Evolutionary conservation across 2,113 vertebrate species (phyloP).

Genomic region (Labeo rohita): DNA sequence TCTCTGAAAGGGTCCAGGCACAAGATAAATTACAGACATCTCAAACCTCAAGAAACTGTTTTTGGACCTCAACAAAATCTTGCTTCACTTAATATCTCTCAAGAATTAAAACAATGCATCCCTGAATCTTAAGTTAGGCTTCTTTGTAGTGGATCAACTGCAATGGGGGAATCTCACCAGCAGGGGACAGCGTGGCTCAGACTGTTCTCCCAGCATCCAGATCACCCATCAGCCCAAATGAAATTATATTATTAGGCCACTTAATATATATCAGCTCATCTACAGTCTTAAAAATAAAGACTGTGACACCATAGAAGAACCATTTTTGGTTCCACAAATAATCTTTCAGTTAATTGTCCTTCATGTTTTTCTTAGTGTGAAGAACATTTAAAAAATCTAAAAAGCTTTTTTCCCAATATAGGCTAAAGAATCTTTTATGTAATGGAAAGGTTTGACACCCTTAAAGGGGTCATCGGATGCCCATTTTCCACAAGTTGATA

Average conservation of each 20-base stretch:
- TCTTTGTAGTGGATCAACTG: background rate
- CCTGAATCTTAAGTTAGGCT: background rate
- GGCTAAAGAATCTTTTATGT: background rate
- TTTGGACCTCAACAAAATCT: background rate
- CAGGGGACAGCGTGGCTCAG: slow-evolving; percentile 55
- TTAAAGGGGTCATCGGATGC: background rate
- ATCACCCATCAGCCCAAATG: background rate
- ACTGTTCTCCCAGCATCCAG: background rate
- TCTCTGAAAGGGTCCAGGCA: background rate
- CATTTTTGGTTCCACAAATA: background rate
- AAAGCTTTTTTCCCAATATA: background rate
- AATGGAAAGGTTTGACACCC: background rate
- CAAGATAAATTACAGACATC: background rate
- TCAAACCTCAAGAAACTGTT: background rate
- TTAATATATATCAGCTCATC: background rate
- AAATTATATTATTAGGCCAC: background rate
- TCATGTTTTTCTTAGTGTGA: background rate
- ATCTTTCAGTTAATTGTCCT: background rate
- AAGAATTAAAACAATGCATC: background rate
- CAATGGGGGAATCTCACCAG: slow-evolving; percentile 52
- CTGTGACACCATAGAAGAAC: background rate
- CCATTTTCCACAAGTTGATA: too few species aligned
- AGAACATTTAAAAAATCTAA: background rate
- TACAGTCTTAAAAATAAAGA: background rate
- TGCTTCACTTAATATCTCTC: background rate